Base-by-base conservation (phyloP, 2,888 invertebrate genomes). In the Hetaerina titia region DNA sequence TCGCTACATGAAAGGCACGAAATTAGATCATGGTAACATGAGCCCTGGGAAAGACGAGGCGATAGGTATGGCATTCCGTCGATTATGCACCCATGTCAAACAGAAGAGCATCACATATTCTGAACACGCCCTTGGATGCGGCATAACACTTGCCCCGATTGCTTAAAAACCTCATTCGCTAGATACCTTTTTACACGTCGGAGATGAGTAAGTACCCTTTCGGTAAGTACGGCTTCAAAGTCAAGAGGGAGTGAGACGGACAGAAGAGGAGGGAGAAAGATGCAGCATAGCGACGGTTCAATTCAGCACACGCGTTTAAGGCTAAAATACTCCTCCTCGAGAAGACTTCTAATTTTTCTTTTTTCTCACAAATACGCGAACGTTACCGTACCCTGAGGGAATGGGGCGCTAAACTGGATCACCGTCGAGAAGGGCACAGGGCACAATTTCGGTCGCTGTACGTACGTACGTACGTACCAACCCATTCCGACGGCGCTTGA, bases 111-210 rank as follows among this genome's bases (percentile, higher is more conserved):
- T 60, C 60, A 22, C 19, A 69, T 69, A 69, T 69, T 69, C 69
- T 19, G 69, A 69, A 69, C 69, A 69, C 22, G 69, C 22, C 69
- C 19, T 69, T n/a, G 8, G 69, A 19, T 69, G 22, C 8, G 22
- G n/a, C 69, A 69, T 69, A 69, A 69, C 19, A 1, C n/a, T n/a
- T 69, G 7, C 4, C 81, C 15, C 31, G 81, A 31, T 31, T 81
- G 81, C 81, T 81, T 81, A 81, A 81, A 81, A 81, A 81, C 81
- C 81, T 81, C 69, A 31, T 31, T 81, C 81, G 11, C 31, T 81
- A 9, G 25, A 81, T 31, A 13, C 81, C 31, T 31, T 81, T 81
- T 81, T 31, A 81, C 31, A 15, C 81, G 25, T 31, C 31, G 81
- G 31, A 81, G 25, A 81, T 31, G 81, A 81, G 81, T 81, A 81